Base-by-base conservation (phyloP, 1,140 invertebrate species). In the Pseudobourletiella spinata region DNA sequence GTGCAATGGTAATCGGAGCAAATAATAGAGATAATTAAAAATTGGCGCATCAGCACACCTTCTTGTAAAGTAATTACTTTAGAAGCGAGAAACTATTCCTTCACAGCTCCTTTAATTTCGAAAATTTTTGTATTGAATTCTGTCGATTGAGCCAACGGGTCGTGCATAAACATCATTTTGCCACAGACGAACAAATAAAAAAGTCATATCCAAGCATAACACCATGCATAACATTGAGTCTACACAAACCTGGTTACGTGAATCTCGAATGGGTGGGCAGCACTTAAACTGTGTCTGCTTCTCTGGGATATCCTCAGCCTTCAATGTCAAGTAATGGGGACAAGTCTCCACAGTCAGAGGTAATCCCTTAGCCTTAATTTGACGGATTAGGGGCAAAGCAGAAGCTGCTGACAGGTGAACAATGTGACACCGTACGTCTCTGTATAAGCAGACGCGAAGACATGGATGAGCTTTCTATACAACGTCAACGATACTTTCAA, bases 301-400 rank as follows among this genome's bases (percentile, higher is more conserved):
- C 32, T 78, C 73, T 14, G 81, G 82, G 24, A 88, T 77, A 32
- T 82, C 73, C 67, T 85, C 83, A 16, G 84, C 78, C 30, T 75
- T 74, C 11, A 87, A 70, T 1, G 78, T 77, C n/a, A 88, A 73
- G 72, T 87, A 87, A 71, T 87, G 86, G 59, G 84, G 82, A 72
- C 85, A 87, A 0, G 86, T 87, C 72, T 87, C 86, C 0, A 81
- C 81, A 0, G 83, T 85, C 18, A 87, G 72, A 61, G 71, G 73
- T 3, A 72, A 75, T 3, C 78, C 77, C 3, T 70, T 67, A 26
- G 70, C 57, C 61, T 79, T 79, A 14, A 78, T 75, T 50, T 77
- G 65, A 11, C 69, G 61, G 16, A 81, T 74, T 30, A 81, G 61
- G 1, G 76, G 72, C 20, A 84, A 67, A n/a, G 80, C 80, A 14